phyloP scores from a whole-genome alignment of 92 coral and sea anemone species.

The Palythoa heliodiscus region DNA sequence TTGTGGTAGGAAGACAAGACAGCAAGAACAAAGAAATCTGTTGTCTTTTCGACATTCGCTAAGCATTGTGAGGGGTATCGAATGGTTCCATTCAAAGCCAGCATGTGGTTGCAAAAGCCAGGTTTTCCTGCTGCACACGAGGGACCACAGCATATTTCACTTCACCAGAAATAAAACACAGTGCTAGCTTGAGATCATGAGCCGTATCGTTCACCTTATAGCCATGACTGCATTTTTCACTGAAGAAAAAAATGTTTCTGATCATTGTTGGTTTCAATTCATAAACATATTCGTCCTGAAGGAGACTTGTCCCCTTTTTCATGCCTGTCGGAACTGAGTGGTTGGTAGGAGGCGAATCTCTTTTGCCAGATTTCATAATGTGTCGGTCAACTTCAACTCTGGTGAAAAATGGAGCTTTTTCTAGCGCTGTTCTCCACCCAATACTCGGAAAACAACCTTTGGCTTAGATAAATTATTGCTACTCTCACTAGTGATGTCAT shows the following conservation, averaged over 20 bases:
- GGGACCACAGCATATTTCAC: constrained; percentile 35
- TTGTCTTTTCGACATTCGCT: too few relatives aligned
- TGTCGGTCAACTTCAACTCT: constrained; percentile 39
- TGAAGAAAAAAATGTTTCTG: constrained; percentile 13
- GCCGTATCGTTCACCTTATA: constrained; percentile 30
- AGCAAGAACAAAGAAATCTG: too few relatives aligned
- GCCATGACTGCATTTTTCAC: constrained; percentile 27
- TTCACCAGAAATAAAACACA: constrained; percentile 25
- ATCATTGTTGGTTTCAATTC: constrained; percentile 7
- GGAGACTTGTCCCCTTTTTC: constrained; percentile 18
- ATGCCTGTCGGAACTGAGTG: constrained; percentile 20
- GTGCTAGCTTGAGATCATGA: constrained; percentile 29
- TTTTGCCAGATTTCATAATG: not conserved
- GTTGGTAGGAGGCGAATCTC: not conserved
- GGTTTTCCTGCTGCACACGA: constrained; percentile 32
- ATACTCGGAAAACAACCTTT: constrained; percentile 16
- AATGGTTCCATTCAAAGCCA: too few relatives aligned
- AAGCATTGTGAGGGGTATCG: too few relatives aligned
- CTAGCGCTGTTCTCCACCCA: constrained; percentile 32
- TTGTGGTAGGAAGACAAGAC: too few relatives aligned
- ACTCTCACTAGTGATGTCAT: constrained; percentile 4
- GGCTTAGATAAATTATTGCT: constrained; percentile 4
- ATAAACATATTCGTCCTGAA: constrained; percentile 37
- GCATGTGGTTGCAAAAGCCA: constrained; percentile 38
- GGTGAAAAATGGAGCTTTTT: constrained; percentile 31